phyloP scores from a whole-genome alignment of 1,140 invertebrate genomes.

The Dendroctonus ponderosae region DNA sequence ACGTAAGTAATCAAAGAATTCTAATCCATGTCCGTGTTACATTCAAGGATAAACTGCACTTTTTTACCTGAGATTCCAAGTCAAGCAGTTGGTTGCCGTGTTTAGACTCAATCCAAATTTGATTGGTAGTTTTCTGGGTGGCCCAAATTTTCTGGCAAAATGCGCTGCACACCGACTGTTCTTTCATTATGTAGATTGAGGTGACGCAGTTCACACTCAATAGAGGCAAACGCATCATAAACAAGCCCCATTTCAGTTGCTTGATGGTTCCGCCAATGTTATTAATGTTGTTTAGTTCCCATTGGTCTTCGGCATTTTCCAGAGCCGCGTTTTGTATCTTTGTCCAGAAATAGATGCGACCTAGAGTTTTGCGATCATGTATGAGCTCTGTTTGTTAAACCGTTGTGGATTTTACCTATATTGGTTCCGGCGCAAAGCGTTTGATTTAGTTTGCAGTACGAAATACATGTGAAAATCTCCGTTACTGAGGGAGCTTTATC shows the following conservation, averaged over 20 bases:
- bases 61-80: slow-evolving; percentile 43
- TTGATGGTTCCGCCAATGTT: slow-evolving; percentile 70
- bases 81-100: slow-evolving; percentile 37
- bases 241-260: slow-evolving; percentile 71
- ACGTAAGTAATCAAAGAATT: no score
- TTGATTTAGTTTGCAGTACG: slow-evolving; percentile 65
- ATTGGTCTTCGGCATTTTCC: slow-evolving; percentile 60
- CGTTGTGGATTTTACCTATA: slow-evolving; percentile 57
- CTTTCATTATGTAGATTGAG: slow-evolving; percentile 80
- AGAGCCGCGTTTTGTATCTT: slow-evolving; percentile 52
- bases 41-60: neutral
- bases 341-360: slow-evolving; percentile 83
- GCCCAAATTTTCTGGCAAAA: slow-evolving; percentile 72
- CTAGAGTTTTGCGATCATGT: slow-evolving; percentile 2
- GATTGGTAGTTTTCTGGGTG: slow-evolving; percentile 65
- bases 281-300: slow-evolving; percentile 66
- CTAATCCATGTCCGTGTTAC: no score
- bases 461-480: slow-evolving; percentile 73
- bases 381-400: neutral
- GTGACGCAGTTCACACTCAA: slow-evolving; percentile 83
- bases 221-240: slow-evolving; percentile 65
- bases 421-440: slow-evolving; percentile 88
- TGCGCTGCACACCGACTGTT: slow-evolving; percentile 75
- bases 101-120: slow-evolving; percentile 60
- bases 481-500: slow-evolving; percentile 46